phyloP scores from a whole-genome alignment of 1,140 invertebrate species.

The Caenorhabditis inopinata region DNA sequence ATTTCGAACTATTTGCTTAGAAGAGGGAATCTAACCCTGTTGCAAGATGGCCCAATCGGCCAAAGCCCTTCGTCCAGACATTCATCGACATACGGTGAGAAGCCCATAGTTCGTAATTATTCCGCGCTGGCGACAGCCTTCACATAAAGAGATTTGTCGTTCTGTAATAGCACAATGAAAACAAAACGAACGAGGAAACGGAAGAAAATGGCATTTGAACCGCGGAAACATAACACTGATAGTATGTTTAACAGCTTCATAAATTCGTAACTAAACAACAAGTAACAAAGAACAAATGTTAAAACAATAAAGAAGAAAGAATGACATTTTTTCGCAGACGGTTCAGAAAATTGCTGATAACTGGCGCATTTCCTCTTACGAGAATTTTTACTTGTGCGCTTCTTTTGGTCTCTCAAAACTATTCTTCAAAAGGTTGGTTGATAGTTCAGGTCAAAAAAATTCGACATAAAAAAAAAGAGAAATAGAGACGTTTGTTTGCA shows the following conservation, averaged over 20 bases:
- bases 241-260: no score
- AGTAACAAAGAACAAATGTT: background rate
- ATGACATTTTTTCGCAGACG: background rate
- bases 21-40: background rate
- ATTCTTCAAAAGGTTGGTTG: background rate
- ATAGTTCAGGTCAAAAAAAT: background rate
- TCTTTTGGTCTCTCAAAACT: background rate
- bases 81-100: conserved; percentile 9
- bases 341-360: background rate
- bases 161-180: no score
- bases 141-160: no score
- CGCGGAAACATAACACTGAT: no score
- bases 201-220: no score
- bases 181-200: no score
- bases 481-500: background rate
- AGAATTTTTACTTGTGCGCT: background rate
- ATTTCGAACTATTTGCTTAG: no score
- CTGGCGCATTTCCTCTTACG: background rate
- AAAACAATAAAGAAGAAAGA: background rate
- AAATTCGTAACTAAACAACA: no score
- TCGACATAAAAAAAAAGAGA: background rate
- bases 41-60: conserved; percentile 7
- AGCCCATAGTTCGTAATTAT: no score
- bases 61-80: background rate
- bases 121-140: no score